A percentile compares a stretch with the other conserved stretches of the same genome.
These are phyloP conservation scores for Myiozetetes cayanensis DNA, from an alignment of 2,113 vertebrate genomes.

Conservation along the genomic window DNA sequence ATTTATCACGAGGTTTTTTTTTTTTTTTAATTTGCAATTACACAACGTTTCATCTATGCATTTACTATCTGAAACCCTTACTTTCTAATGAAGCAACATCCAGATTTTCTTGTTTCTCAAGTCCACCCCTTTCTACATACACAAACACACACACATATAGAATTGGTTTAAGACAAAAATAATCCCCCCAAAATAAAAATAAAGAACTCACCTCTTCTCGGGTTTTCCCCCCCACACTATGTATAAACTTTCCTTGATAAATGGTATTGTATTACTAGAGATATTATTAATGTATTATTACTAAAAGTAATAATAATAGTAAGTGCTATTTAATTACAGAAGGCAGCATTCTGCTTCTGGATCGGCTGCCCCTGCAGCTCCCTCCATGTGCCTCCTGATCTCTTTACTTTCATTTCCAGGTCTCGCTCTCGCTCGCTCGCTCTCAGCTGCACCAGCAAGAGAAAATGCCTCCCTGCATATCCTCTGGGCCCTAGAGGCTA, in stretches of 20 bases:
- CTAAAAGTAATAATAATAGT: slow-evolving; percentile 80
- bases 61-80: not conserved
- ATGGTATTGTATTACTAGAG: slow-evolving; percentile 80
- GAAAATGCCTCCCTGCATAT: slow-evolving; percentile 69
- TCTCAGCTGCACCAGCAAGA: slow-evolving; percentile 67
- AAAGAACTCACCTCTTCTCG: slow-evolving; percentile 68
- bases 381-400: slow-evolving; percentile 74
- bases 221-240: slow-evolving; percentile 43
- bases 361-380: slow-evolving; percentile 77
- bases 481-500: slow-evolving; percentile 77
- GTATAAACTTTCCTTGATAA: slow-evolving; percentile 76
- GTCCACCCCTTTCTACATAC: not conserved
- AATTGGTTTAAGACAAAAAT: slow-evolving; percentile 12
- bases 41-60: not conserved
- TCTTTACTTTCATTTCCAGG: slow-evolving; percentile 80
- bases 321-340: slow-evolving; percentile 82
- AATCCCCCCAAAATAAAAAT: slow-evolving; percentile 43
- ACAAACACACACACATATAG: not conserved
- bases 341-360: slow-evolving; percentile 76
- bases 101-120: slow-evolving; percentile 31
- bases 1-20: not conserved
- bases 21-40: not conserved
- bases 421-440: slow-evolving; percentile 51
- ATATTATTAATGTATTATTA: slow-evolving; percentile 83
- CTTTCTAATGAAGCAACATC: slow-evolving; percentile 39